A percentile compares a stretch with the other conserved stretches of the same genome.
These are phyloP conservation scores for Centropristis striata DNA, from an alignment of 2,113 vertebrate species.

Conservation along the genomic window DNA sequence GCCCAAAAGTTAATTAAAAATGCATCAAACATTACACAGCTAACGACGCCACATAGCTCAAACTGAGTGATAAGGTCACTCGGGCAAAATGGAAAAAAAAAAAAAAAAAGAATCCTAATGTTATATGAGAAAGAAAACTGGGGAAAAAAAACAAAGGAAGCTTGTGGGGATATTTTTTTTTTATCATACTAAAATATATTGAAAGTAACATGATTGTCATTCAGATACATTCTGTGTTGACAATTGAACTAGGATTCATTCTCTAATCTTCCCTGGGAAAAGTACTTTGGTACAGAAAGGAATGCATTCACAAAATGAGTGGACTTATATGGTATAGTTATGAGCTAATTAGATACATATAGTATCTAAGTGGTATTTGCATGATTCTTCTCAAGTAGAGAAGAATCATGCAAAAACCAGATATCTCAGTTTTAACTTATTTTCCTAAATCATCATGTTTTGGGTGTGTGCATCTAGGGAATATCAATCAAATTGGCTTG, in stretches of 20 bases:
- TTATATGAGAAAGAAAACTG: neutral
- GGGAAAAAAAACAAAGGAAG: neutral
- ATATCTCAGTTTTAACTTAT: no score
- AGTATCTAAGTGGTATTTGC: no score
- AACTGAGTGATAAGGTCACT: slow-evolving; percentile 39
- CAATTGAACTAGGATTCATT: neutral
- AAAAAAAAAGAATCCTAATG: neutral
- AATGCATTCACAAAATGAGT: neutral
- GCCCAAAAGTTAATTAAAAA: slow-evolving; percentile 57
- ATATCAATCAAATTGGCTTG: no score
- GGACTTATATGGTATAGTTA: no score
- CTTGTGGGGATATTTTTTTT: neutral
- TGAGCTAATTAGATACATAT: neutral
- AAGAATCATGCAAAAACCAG: no score
- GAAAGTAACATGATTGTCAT: neutral
- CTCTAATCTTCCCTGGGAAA: neutral
- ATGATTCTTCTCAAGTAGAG: no score
- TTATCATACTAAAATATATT: neutral
- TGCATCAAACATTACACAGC: slow-evolving; percentile 28
- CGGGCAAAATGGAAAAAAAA: neutral
- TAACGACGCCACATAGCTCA: slow-evolving; percentile 24
- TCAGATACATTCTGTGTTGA: neutral
- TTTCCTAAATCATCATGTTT: no score
- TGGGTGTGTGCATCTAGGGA: no score
- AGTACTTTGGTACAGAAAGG: neutral